Percentiles rank a stretch among this genome's conserved stretches.
Evolutionary conservation across 2,888 invertebrate genomes (phyloP).

Genomic region (Temnothorax rugatulus): DNA sequence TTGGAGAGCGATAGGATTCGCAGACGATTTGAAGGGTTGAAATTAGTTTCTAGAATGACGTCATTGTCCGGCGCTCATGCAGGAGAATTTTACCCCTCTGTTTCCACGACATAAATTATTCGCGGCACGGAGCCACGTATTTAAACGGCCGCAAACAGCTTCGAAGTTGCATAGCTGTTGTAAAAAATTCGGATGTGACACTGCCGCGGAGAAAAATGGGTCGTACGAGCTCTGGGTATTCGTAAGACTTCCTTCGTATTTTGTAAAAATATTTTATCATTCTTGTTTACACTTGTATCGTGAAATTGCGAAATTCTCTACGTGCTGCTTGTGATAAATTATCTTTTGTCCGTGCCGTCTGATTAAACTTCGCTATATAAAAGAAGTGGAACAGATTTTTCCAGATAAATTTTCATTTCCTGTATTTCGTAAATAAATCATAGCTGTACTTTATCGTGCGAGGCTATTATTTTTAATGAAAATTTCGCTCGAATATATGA

Average conservation of each 20-base stretch:
- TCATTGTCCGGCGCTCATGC: constrained; percentile 1
- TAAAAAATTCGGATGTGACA: constrained; percentile 40
- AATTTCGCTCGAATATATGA: neutral
- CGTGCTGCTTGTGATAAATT: neutral
- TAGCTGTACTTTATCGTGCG: neutral
- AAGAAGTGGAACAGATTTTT: neutral
- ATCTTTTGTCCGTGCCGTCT: neutral
- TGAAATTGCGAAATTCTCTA: constrained; percentile 30
- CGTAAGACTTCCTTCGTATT: constrained; percentile 14
- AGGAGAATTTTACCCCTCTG: constrained; percentile 32
- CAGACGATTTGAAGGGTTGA: constrained; percentile 16
- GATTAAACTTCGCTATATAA: constrained; percentile 1
- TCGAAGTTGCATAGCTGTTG: constrained; percentile 18
- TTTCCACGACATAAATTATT: constrained; percentile 37
- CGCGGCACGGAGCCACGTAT: constrained; percentile 48
- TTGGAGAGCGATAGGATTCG: neutral
- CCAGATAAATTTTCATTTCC: neutral
- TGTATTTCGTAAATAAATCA: neutral
- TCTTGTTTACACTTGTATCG: constrained; percentile 18
- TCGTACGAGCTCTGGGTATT: constrained; percentile 17
- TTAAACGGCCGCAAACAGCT: constrained; percentile 45
- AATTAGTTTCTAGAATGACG: constrained; percentile 59
- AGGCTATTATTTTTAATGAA: neutral
- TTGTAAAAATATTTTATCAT: constrained; percentile 21
- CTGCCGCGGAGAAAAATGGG: constrained; percentile 28